These are phyloP conservation scores for Caenorhabditis angaria DNA, from an alignment of 2,888 invertebrate species.

Conservation along the genomic window DNA sequence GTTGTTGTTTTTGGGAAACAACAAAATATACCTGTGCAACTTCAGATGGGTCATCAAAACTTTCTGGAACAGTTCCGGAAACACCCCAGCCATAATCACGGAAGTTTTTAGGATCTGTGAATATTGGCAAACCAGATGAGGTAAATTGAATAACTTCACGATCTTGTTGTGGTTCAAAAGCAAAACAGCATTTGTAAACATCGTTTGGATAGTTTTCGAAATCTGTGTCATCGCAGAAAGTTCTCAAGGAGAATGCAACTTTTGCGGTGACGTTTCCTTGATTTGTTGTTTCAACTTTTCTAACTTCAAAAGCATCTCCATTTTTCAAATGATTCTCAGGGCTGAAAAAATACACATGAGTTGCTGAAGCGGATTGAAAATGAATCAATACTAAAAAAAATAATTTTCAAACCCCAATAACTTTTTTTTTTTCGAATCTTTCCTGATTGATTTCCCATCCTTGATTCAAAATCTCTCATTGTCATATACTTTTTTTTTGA, in stretches of 20 bases:
- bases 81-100: constrained; percentile 70
- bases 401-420: no score
- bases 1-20: background rate
- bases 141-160: constrained; percentile 67
- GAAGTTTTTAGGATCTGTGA: constrained; percentile 72
- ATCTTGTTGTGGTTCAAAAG: constrained; percentile 65
- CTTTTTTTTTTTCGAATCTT: no score
- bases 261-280: constrained; percentile 69
- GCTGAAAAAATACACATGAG: constrained; percentile 22
- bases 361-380: no score
- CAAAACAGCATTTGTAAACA: constrained; percentile 70
- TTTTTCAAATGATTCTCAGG: constrained; percentile 69
- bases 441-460: no score
- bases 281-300: constrained; percentile 61
- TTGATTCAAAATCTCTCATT: no score
- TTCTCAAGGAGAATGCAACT: constrained; percentile 66
- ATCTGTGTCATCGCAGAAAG: constrained; percentile 71
- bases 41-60: constrained; percentile 62
- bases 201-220: constrained; percentile 70
- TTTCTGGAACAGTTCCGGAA: constrained; percentile 66
- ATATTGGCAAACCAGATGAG: constrained; percentile 67
- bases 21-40: constrained; percentile 53
- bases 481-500: no score
- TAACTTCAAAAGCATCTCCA: constrained; percentile 70
- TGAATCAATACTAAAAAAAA: no score